A percentile compares a stretch with the other conserved stretches of the same genome.
phyloP scores from a whole-genome alignment of 2,888 invertebrate genomes.

The Melangyna quadrimaculata region DNA sequence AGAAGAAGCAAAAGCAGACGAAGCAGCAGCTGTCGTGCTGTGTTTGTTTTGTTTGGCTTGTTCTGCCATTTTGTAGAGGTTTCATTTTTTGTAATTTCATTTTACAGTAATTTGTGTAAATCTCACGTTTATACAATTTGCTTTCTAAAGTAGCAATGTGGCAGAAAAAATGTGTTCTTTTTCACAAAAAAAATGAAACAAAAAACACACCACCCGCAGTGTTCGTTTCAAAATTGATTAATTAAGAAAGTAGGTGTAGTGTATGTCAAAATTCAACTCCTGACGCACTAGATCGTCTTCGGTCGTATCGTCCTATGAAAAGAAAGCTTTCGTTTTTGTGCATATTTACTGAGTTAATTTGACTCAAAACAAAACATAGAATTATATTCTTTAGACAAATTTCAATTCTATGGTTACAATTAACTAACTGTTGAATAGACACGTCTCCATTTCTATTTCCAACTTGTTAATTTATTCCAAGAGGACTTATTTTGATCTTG shows the following conservation, averaged over 20 bases:
- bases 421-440: neutral
- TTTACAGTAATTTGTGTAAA: constrained; percentile 65
- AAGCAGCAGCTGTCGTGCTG: constrained; percentile 54
- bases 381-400: neutral
- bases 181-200: no score
- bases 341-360: neutral
- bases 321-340: neutral
- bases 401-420: neutral
- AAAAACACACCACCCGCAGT: neutral
- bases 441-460: neutral
- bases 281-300: neutral
- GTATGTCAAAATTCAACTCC: neutral
- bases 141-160: neutral
- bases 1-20: no score
- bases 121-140: constrained; percentile 68
- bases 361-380: neutral
- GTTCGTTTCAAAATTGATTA: constrained; percentile 18
- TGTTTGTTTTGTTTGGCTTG: neutral
- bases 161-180: neutral
- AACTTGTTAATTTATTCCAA: constrained; percentile 7
- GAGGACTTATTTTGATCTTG: neutral
- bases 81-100: neutral
- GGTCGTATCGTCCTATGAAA: no score
- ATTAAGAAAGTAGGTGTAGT: neutral
- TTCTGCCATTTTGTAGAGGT: neutral